A percentile compares a stretch with the other conserved stretches of the same genome.
Evolutionary conservation across 2,888 invertebrate genomes (phyloP).

Genomic region (Cylindroiulus punctatus): DNA sequence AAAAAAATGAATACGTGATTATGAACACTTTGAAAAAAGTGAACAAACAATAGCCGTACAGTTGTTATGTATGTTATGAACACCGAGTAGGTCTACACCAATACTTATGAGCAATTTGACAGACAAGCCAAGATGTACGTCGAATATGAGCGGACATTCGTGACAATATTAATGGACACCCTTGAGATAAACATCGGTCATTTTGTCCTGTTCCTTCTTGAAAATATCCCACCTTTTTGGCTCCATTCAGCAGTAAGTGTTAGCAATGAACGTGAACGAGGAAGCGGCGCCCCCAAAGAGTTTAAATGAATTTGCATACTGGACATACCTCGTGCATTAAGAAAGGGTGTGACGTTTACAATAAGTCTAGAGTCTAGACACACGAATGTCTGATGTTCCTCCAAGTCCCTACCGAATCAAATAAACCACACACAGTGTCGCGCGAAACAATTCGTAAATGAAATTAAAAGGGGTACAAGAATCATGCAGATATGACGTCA

Average conservation of each 20-base stretch:
- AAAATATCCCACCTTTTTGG: not conserved
- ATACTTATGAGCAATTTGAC: too few species aligned
- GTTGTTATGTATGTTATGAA: too few species aligned
- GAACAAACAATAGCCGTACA: too few species aligned
- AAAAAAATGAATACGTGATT: too few species aligned
- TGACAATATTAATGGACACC: not conserved
- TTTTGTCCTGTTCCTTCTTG: not conserved
- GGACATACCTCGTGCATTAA: not conserved
- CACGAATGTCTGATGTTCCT: not conserved
- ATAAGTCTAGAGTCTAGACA: constrained; percentile 21
- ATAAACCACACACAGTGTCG: not conserved
- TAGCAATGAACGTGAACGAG: not conserved
- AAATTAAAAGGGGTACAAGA: too few species aligned
- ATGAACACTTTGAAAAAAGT: too few species aligned
- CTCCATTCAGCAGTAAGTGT: not conserved
- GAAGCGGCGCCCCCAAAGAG: constrained; percentile 30
- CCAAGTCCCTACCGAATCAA: not conserved
- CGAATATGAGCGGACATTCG: not conserved
- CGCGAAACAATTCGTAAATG: not conserved
- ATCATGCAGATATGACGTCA: too few species aligned
- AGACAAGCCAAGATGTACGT: too few species aligned
- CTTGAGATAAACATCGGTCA: not conserved
- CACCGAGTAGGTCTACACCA: too few species aligned
- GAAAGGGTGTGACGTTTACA: constrained; percentile 43
- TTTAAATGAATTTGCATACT: not conserved